These are phyloP conservation scores for Leistus spinibarbis DNA, from an alignment of 2,888 invertebrate genomes.

Conservation along the genomic window DNA sequence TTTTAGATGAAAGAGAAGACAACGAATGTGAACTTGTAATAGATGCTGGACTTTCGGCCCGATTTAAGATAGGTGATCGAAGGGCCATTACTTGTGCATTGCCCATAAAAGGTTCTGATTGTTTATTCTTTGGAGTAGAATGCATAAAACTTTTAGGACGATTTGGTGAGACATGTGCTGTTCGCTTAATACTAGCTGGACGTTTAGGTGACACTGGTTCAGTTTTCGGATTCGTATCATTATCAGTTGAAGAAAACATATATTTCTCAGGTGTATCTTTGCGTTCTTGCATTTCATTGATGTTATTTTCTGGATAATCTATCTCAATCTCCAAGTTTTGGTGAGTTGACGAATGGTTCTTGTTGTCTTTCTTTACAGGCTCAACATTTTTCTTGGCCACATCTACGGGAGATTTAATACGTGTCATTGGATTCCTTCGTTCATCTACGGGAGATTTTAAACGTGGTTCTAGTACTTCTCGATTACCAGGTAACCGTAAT, in stretches of 20 bases:
- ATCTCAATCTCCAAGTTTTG: conserved; percentile 49
- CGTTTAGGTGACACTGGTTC: conserved; percentile 25
- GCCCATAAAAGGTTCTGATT: neutral
- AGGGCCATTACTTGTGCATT: neutral
- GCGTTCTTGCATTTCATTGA: conserved; percentile 33
- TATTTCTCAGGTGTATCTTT: conserved; percentile 35
- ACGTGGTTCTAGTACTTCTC: conserved; percentile 53
- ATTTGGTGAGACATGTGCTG: conserved; percentile 35
- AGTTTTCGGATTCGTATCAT: neutral
- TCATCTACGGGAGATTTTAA: conserved; percentile 53
- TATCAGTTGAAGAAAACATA: conserved; percentile 27
- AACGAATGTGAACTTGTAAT: conserved; percentile 27
- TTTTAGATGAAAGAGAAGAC: conserved; percentile 14
- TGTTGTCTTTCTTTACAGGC: conserved; percentile 12
- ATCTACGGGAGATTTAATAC: conserved; percentile 53
- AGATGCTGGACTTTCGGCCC: conserved; percentile 33
- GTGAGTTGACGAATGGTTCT: conserved; percentile 45
- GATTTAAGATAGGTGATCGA: conserved; percentile 16
- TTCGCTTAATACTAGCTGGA: conserved; percentile 30
- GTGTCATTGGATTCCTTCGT: conserved; percentile 40
- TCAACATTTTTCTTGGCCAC: neutral
- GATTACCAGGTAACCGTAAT: conserved; percentile 52
- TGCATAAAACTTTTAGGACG: conserved; percentile 33
- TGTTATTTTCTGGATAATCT: conserved; percentile 49
- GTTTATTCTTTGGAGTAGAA: conserved; percentile 21